Percentiles rank a stretch among this genome's conserved stretches.
These are phyloP conservation scores for Pammene aurita DNA, from an alignment of 2,888 invertebrate genomes.

Conservation along the genomic window DNA sequence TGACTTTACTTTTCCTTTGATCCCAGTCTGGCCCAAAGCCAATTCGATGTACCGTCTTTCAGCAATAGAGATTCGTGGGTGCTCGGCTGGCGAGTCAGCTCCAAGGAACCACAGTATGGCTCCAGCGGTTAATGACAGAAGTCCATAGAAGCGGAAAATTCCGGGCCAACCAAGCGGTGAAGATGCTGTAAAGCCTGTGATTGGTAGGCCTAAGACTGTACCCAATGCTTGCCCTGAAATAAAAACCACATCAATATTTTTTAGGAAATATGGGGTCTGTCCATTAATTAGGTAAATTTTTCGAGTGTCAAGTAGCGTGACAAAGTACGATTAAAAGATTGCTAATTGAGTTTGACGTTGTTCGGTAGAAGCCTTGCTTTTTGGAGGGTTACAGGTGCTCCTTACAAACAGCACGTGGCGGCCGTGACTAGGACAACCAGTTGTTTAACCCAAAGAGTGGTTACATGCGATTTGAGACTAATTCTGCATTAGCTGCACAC, in stretches of 20 bases:
- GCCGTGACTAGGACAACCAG: too few species aligned
- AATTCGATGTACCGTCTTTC: conserved; percentile 88
- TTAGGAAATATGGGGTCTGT: too few species aligned
- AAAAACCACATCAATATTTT: not conserved
- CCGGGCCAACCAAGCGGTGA: conserved; percentile 90
- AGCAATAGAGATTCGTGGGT: conserved; percentile 83
- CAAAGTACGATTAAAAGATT: too few species aligned
- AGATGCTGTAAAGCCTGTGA: conserved; percentile 88
- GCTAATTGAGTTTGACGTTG: too few species aligned
- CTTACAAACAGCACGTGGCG: too few species aligned
- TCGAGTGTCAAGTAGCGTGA: too few species aligned
- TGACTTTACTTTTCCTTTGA: not conserved
- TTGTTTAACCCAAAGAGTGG: too few species aligned
- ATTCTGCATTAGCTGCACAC: too few species aligned
- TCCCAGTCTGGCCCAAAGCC: conserved; percentile 78
- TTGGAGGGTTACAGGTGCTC: too few species aligned
- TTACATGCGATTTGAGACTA: too few species aligned
- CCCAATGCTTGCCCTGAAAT: conserved; percentile 88
- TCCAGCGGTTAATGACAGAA: conserved; percentile 83
- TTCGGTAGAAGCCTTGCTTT: too few species aligned
- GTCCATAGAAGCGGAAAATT: conserved; percentile 89
- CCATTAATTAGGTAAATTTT: too few species aligned
- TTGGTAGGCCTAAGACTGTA: conserved; percentile 88
- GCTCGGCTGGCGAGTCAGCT: conserved; percentile 86
- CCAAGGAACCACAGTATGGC: conserved; percentile 82